Evolutionary conservation across 2,888 invertebrate species (phyloP).

Genomic region (Amitus sp.): DNA sequence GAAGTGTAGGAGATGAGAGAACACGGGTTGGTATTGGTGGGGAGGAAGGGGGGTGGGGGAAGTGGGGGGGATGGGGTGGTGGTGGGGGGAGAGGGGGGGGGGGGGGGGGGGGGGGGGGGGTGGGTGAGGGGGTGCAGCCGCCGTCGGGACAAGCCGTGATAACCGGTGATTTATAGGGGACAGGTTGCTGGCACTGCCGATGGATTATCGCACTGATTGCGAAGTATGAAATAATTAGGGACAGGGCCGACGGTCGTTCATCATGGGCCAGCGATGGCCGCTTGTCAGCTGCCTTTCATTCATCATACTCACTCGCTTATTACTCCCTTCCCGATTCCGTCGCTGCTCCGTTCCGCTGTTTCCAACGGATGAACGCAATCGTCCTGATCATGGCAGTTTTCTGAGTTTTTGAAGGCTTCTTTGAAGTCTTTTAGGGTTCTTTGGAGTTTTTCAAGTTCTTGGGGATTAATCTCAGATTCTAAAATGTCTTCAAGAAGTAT

Average conservation of each 20-base stretch:
- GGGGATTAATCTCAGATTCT: too few relatives aligned
- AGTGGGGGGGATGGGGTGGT: too few relatives aligned
- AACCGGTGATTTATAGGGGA: slow-evolving; percentile 62
- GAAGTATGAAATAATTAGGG: slow-evolving; percentile 67
- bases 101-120: too few relatives aligned
- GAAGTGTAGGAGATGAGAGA: too few relatives aligned
- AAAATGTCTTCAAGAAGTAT: too few relatives aligned
- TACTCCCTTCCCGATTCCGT: slow-evolving; percentile 54
- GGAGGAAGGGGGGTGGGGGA: too few relatives aligned
- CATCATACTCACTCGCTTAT: slow-evolving; percentile 64
- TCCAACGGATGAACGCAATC: slow-evolving; percentile 43
- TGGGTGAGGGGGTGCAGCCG: slow-evolving; percentile 4
- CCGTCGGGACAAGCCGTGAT: slow-evolving; percentile 41
- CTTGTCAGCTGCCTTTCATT: slow-evolving; percentile 63
- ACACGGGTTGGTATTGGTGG: too few relatives aligned
- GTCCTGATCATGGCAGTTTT: slow-evolving; percentile 52
- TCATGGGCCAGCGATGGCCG: slow-evolving; percentile 61
- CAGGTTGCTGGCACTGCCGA: slow-evolving; percentile 59
- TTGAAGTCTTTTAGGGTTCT: not conserved
- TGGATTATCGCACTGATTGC: slow-evolving; percentile 66
- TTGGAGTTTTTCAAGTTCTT: too few relatives aligned
- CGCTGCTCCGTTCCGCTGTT: slow-evolving; percentile 49
- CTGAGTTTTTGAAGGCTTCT: not conserved
- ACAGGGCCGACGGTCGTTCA: slow-evolving; percentile 60
- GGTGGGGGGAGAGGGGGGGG: too few relatives aligned